These are phyloP conservation scores for Apaloderma vittatum DNA, from an alignment of 2,113 vertebrate species.

Conservation along the genomic window DNA sequence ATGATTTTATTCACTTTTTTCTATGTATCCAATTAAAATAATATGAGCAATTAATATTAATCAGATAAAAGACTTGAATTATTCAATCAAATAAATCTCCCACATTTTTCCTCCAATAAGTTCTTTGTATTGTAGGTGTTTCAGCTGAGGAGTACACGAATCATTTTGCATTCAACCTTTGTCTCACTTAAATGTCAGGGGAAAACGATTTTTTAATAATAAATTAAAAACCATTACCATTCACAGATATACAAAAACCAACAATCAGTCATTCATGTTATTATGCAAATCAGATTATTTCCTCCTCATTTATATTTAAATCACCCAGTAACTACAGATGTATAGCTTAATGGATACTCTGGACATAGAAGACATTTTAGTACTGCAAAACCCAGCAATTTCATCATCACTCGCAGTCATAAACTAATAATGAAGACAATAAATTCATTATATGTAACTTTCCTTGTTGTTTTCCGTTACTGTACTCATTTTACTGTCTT, in stretches of 20 bases:
- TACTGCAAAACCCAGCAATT: background rate
- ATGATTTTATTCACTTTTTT: slow-evolving; percentile 64
- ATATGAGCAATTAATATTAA: slow-evolving; percentile 71
- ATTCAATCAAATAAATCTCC: slow-evolving; percentile 65
- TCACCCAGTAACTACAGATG: background rate
- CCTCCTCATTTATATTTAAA: slow-evolving; percentile 12
- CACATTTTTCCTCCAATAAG: slow-evolving; percentile 21
- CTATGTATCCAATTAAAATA: slow-evolving; percentile 68
- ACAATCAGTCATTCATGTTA: background rate
- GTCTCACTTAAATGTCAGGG: slow-evolving; percentile 62
- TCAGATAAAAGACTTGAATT: slow-evolving; percentile 66
- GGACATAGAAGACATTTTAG: background rate
- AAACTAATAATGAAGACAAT: background rate
- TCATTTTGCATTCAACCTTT: slow-evolving; percentile 55
- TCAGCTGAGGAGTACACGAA: slow-evolving; percentile 37
- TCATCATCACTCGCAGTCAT: background rate
- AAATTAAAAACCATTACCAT: slow-evolving; percentile 47
- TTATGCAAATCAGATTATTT: slow-evolving; percentile 23
- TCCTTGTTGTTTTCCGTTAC: background rate
- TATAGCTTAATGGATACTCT: background rate
- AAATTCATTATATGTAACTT: background rate
- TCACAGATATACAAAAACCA: background rate
- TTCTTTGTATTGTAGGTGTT: slow-evolving; percentile 31
- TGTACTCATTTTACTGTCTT: background rate
- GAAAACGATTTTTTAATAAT: slow-evolving; percentile 36